Base-by-base conservation (phyloP, 2,888 invertebrate species). In the Perizoma affinitatum region DNA sequence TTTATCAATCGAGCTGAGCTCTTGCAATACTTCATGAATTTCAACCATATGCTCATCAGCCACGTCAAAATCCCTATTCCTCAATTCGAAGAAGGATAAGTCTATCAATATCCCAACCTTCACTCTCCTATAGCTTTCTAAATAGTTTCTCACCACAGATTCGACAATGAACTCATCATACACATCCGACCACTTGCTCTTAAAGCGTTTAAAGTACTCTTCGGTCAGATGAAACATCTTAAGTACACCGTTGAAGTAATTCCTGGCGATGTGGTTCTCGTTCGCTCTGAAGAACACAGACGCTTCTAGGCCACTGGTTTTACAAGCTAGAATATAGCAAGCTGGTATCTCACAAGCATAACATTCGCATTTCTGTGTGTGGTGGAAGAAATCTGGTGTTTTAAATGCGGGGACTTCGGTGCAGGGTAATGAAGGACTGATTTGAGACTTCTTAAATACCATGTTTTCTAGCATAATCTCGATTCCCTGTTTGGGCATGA, bases 391-490 rank as follows among this genome's bases (percentile, higher is more conserved):
- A 0, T 81, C 79, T 0, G 89, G 87, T 4, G 67, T 65, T 51
- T 71, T 76, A 51, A 82, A 87, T 0, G 79, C 75, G 0, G 84
- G 80, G 0, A 86, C 78, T 0, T 76, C 61, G 0, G 67, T 7
- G 47, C 71, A 67, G 1, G 80, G 69, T 8, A 82, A 6, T 0
- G 83, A 77, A 0, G 89, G 88, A 8, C 86, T 87, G 0, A 69
- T 58, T n/a, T 78, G 79, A 0, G 64, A 67, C 3, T 69, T 78
- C 11, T 72, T 81, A n/a, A 83, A 76, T 0, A 72, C 62, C 10
- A 75, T 68, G 6, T 73, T 71, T 6, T 90, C 87, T 0, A 85
- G 54, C 85, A 90, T 87, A 0, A 77, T 79, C 22, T 91, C 90
- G 0, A 88, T n/a, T 4, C 79, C 79, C 5, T 76, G 79, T 65